Conservation (phyloP, 2,888 invertebrate genomes). For the Tetheella fluctuosa region DNA sequence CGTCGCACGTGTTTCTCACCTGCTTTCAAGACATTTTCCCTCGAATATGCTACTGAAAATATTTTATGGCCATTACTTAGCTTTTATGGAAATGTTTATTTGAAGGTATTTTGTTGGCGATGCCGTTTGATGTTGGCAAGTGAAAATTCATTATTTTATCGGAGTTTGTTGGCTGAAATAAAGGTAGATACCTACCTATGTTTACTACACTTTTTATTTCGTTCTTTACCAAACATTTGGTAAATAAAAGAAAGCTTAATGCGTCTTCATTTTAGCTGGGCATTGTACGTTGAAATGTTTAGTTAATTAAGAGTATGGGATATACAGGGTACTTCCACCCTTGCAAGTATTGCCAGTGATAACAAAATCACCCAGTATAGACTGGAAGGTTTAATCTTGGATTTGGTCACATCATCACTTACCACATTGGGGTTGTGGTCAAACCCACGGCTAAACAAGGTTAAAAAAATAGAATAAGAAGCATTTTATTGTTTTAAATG, state of each 20-base stretch:
- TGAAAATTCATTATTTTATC: constrained; percentile 12
- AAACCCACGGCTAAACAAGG: too few relatives aligned
- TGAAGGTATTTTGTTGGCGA: constrained; percentile 27
- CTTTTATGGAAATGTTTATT: constrained; percentile 40
- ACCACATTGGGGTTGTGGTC: not conserved
- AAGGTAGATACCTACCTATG: not conserved
- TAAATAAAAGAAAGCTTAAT: too few relatives aligned
- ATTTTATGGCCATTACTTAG: constrained; percentile 38
- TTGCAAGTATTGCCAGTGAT: too few relatives aligned
- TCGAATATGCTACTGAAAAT: constrained; percentile 29
- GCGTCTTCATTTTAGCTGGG: too few relatives aligned
- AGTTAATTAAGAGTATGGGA: too few relatives aligned
- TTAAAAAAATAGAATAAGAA: not conserved
- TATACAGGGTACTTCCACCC: too few relatives aligned
- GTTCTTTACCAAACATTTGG: too few relatives aligned
- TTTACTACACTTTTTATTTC: not conserved
- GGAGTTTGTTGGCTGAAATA: not conserved
- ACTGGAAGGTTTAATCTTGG: not conserved
- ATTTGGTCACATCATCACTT: not conserved
- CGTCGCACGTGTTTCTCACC: constrained; percentile 38
- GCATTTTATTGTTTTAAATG: not conserved
- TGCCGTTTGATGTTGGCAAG: constrained; percentile 14
- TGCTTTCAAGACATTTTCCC: constrained; percentile 28
- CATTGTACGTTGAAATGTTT: too few relatives aligned
- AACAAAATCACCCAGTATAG: too few relatives aligned